phyloP scores from a whole-genome alignment of 2,888 invertebrate species.

The Diaprepes abbreviatus region DNA sequence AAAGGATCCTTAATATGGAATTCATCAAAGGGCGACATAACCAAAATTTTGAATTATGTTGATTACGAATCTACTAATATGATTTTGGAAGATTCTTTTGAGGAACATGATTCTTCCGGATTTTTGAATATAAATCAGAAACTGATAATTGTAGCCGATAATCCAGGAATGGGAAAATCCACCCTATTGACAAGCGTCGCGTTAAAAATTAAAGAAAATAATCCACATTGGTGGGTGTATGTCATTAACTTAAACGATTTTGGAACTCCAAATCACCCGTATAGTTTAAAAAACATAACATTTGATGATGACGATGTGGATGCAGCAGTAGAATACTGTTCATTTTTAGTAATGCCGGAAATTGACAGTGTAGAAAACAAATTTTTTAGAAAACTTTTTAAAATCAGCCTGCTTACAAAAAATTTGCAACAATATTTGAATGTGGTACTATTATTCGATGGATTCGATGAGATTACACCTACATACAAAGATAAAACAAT shows the following conservation, averaged over 20 bases:
- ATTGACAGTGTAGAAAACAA: no score
- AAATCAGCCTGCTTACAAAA: neutral
- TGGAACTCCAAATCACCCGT: neutral
- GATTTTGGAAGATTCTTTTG: neutral
- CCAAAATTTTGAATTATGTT: neutral
- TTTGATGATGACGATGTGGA: neutral
- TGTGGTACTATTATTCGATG: neutral
- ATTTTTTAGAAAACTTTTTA: neutral
- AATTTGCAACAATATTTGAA: neutral
- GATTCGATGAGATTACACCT: neutral
- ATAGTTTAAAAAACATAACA: neutral
- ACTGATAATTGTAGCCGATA: neutral
- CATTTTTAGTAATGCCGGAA: neutral
- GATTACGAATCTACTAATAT: neutral
- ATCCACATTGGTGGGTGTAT: neutral
- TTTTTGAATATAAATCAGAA: neutral
- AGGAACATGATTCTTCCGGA: neutral
- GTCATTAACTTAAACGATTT: neutral
- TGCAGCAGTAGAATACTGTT: neutral
- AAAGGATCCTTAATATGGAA: neutral
- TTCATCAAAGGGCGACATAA: neutral
- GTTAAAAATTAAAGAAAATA: neutral
- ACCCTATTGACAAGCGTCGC: neutral
- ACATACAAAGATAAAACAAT: neutral
- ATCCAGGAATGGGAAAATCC: slow-evolving; percentile 3